Evolutionary conservation across 2,888 invertebrate species (phyloP), one percentile per base, ranked within the genome.

Genomic region (Stramonita haemastoma): DNA sequence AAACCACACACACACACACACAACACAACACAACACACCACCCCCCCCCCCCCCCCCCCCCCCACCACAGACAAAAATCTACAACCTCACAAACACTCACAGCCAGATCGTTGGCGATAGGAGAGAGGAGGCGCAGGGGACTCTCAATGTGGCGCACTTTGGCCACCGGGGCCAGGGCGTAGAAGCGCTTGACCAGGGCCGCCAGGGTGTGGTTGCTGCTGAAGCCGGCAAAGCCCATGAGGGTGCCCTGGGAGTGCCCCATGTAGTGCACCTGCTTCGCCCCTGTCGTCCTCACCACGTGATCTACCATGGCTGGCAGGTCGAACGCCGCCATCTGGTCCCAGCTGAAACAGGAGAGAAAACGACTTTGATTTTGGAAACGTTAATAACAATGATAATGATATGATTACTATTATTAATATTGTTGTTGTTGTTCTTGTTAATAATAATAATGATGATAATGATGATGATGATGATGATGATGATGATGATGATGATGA

Each of bases 251-350:
- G 0, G 98, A 98, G 96, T 99, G 98, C 0, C 99, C 99, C 79
- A 98, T 96, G 95, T 98, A 99, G 93, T 97, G 97, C 0, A 98
- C 93, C 88, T 97, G 96, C 0, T 96, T 92, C 57, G 97, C 96
- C 0, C 97, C 97, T 0, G 98, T 97, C 1, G 92, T 93, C 5
- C 96, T 95, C 85, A 97, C 95, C n/a, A 97, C 96, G 93, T 98
- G 97, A 95, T 98, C 97, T 90, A 99, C 97, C 93, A 97, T 97
- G 0, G 98, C 98, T 22, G 99, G 98, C 89, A 99, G 95, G 96
- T 99, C 99, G 94, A 98, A 97, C 66, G 97, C 96, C 0, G 98
- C 98, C 96, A 98, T 98, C 96, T 99, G 98, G 94, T 99, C 98
- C 97, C 98, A 99, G 93, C 98, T 87, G 70, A 83, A 5, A 83